Percentiles rank a stretch among this genome's conserved stretches.
Conservation (phyloP, 2,888 invertebrate species). For the Allolobophora icterica region DNA sequence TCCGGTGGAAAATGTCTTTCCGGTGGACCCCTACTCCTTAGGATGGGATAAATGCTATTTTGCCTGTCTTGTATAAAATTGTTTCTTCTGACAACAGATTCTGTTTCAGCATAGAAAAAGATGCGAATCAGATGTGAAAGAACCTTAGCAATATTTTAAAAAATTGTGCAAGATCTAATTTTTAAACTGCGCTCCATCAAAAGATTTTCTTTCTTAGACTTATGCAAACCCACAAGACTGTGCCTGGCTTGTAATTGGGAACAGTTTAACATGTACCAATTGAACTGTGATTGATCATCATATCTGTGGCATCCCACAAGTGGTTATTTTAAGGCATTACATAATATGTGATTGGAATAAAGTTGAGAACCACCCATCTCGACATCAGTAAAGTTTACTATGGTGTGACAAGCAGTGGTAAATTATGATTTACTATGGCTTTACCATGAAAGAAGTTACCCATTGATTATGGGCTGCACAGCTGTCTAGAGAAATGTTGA, state of each 20-base stretch:
- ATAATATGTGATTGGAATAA: not conserved
- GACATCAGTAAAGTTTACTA: not conserved
- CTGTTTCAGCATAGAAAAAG: too few species aligned
- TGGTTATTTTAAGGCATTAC: not conserved
- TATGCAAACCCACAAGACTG: not conserved
- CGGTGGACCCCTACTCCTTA: too few species aligned
- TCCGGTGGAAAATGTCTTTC: too few species aligned
- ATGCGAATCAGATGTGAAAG: too few species aligned
- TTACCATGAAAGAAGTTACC: not conserved
- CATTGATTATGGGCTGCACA: not conserved
- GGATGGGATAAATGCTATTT: too few species aligned
- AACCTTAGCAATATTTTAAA: too few species aligned
- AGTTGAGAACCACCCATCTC: not conserved
- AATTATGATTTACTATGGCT: not conserved
- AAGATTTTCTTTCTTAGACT: too few species aligned
- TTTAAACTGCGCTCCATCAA: too few species aligned
- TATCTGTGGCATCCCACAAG: not conserved
- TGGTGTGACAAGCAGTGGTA: not conserved
- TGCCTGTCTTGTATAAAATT: too few species aligned
- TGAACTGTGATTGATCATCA: not conserved
- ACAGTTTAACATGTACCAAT: not conserved
- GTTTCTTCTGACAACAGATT: too few species aligned
- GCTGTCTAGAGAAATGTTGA: not conserved
- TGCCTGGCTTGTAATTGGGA: not conserved
- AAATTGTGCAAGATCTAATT: too few species aligned